Evolutionary conservation across 2,888 invertebrate genomes (phyloP), one percentile per base, ranked within the genome.

Genomic region (Parapristionchus giblindavisi): DNA sequence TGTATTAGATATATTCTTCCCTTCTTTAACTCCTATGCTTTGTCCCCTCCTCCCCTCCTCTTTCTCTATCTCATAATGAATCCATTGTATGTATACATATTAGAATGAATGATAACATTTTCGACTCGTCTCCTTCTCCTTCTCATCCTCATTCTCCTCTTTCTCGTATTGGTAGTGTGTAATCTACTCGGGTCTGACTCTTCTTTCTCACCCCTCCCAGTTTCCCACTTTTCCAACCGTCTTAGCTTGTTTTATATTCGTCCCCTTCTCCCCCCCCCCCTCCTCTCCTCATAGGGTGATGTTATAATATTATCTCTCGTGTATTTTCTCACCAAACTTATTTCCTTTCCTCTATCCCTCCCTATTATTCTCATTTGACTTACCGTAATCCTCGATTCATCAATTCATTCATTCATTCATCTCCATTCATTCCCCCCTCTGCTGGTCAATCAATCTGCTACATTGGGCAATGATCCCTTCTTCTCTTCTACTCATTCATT

Each of bases 181-280:
- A n/a, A 24, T 29, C 24, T 61, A 36, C 61, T 61, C 61, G 61
- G 61, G 61, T 61, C 61, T 34, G n/a, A 34, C 61, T 5, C 38
- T 34, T 61, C 61, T 36, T 24, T 61, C 61, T 6, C 36, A 21
- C 58, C 61, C 8, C 36, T 65, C 48, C 40, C 65, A 27, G 65
- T 65, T 43, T 48, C 65, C 24, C 54, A n/a, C 65, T 34, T 27
- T 11, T 43, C 29, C 48, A 14, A 40, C 65, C 65, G 29, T 65
- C 21, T 21, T n/a, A 11, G 65, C 48, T 65, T 34, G 65, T 65
- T 65, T 65, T 65, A 65, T 65, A 65, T 48, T 65, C 65, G 65
- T 65, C 65, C 43, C 29, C 17, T 24, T 48, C 14, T 34, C 43
- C 27, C 8, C 21, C 61, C 61, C 61, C 21, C 1, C 11, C 21